Base-by-base conservation (phyloP, 2,888 invertebrate species). In the Trachelus iudaicus region DNA sequence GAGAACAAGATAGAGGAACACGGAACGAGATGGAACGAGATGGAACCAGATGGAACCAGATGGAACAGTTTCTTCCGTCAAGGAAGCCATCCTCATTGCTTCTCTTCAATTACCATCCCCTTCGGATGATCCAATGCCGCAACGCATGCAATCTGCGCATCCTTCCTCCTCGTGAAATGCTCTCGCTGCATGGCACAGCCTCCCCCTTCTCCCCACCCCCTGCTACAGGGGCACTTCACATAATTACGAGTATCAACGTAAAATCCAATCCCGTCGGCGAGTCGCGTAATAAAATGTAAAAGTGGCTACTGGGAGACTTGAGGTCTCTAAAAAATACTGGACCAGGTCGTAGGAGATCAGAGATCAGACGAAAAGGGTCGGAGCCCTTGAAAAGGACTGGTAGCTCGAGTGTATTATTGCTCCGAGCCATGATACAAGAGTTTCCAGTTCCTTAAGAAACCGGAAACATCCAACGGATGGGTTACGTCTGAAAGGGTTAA, bases 91-190 rank as follows among this genome's bases (percentile, higher is more conserved):
- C 23, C 79, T 76, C 75, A 31, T 77, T 77, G 77, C 73, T 79
- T 80, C 81, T 80, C 80, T 81, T 76, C 79, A 81, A 80, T 82
- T 82, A 80, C 81, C 80, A 82, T 82, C 81, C 81, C 79, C 77
- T 76, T 76, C 79, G 78, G 79, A 81, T 81, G 79, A 76, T 77
- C 79, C 75, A 77, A 76, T 76, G 69, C 77, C 77, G 69, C 77
- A 75, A 75, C 76, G 79, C 73, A 79, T 82, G 75, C 77, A 77
- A 81, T 80, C 69, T 71, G 40, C 40, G 40, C 40, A 56, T 56
- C 40, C 40, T 56, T 56, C 15, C 40, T 2, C 40, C 23, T 23
- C 40, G 40, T 2, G 23, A 56, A 2, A 56, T 56, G 15, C 40
- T 40, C 40, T 40, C 13, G 4, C 40, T 40, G 4, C 15, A 4